Percentiles rank a stretch among this genome's conserved stretches.
These are phyloP conservation scores for Platerodrilus igneus DNA, from an alignment of 2,888 invertebrate genomes.

Conservation along the genomic window DNA sequence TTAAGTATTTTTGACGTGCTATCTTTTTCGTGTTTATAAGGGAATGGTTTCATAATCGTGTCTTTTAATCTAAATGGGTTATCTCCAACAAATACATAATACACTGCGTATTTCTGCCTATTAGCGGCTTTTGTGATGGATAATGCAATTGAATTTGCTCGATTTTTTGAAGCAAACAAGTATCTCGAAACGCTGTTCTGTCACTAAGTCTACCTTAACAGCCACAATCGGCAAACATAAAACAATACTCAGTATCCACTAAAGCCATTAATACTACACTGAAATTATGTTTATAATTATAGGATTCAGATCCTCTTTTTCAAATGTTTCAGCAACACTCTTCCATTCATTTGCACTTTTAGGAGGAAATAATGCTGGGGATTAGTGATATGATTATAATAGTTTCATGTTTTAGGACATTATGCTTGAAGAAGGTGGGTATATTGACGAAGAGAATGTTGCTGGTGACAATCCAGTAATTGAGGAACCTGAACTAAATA, in stretches of 20 bases:
- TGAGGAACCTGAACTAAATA: too few species aligned
- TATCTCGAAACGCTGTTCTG: constrained; percentile 32
- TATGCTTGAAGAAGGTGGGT: background rate
- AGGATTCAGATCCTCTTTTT: constrained; percentile 33
- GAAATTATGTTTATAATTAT: constrained; percentile 37
- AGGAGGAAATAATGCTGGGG: too few species aligned
- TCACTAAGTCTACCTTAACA: constrained; percentile 37
- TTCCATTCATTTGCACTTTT: constrained; percentile 33
- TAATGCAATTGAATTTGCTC: constrained; percentile 2
- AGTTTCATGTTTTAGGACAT: background rate
- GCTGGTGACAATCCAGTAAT: too few species aligned
- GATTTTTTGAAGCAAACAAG: constrained; percentile 11
- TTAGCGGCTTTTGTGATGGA: constrained; percentile 25
- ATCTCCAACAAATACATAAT: constrained; percentile 29
- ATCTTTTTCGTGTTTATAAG: constrained; percentile 27
- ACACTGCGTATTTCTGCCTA: constrained; percentile 17
- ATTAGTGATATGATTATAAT: background rate
- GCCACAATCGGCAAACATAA: constrained; percentile 38
- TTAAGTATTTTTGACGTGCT: constrained; percentile 33
- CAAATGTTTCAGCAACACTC: constrained; percentile 28
- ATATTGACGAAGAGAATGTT: too few species aligned
- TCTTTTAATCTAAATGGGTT: constrained; percentile 32
- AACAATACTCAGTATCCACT: constrained; percentile 43
- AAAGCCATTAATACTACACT: constrained; percentile 41
- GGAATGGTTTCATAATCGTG: constrained; percentile 34